Percentiles rank a stretch among this genome's conserved stretches.
phyloP scores from a whole-genome alignment of 1,140 invertebrate species.

The Holotrichia oblita region DNA sequence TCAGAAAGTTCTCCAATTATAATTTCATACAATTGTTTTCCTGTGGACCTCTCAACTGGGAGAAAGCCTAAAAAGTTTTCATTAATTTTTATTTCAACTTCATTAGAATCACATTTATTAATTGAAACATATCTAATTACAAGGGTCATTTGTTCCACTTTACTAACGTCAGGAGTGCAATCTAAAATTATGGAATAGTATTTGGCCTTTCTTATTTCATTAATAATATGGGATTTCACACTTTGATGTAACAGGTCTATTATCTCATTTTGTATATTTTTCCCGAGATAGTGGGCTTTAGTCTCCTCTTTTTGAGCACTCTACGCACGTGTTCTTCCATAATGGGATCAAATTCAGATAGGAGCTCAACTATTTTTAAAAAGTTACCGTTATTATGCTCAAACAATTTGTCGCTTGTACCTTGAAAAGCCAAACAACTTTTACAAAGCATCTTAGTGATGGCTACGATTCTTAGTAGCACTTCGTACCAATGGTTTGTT shows the following conservation, averaged over 20 bases:
- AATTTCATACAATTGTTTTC: constrained; percentile 41
- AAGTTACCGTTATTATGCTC: constrained; percentile 47
- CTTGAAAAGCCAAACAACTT: constrained; percentile 39
- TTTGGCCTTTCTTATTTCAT: constrained; percentile 39
- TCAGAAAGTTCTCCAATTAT: constrained; percentile 42
- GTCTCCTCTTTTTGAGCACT: constrained; percentile 40
- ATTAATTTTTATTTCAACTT: constrained; percentile 40
- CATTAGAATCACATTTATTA: constrained; percentile 26
- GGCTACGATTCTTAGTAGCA: constrained; percentile 23
- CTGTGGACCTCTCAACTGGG: constrained; percentile 38
- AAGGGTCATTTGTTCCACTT: constrained; percentile 39
- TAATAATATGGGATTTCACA: constrained; percentile 40
- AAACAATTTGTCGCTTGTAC: constrained; percentile 38
- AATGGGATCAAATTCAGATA: constrained; percentile 43
- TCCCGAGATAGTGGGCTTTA: constrained; percentile 42
- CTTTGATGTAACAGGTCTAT: constrained; percentile 38
- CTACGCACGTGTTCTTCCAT: constrained; percentile 39
- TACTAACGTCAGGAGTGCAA: constrained; percentile 39
- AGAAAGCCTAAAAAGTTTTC: constrained; percentile 43
- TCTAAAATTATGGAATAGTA: no score
- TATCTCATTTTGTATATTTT: constrained; percentile 42
- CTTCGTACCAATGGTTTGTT: constrained; percentile 36
- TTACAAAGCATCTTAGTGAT: constrained; percentile 31
- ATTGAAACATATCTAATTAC: constrained; percentile 36
- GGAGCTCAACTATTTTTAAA: constrained; percentile 44